phyloP scores from a whole-genome alignment of 2,888 invertebrate genomes.

The Escarpia spicata region DNA sequence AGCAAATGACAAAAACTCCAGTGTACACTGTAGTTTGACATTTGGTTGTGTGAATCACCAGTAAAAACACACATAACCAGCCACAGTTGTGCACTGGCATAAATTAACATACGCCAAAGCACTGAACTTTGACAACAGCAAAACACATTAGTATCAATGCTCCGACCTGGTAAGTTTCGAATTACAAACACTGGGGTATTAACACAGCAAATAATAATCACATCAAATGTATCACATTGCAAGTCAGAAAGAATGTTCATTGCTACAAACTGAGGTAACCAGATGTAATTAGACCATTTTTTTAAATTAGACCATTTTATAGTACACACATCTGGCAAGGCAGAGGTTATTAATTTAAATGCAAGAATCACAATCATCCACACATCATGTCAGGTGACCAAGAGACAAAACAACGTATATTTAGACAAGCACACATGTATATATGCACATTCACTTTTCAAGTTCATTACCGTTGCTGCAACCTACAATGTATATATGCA shows the following conservation, averaged over 20 bases:
- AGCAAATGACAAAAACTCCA: neutral
- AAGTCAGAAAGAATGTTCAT: neutral
- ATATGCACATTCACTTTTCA: neutral
- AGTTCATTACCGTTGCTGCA: neutral
- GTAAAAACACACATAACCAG: neutral
- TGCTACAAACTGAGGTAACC: neutral
- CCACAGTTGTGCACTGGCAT: neutral
- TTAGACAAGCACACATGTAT: neutral
- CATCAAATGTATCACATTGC: neutral
- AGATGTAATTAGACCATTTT: neutral
- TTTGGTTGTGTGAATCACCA: neutral
- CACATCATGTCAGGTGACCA: neutral
- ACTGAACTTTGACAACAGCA: neutral
- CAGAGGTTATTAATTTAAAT: neutral
- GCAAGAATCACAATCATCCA: neutral
- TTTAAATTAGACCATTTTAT: neutral
- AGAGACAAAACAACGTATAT: neutral
- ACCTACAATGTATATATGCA: neutral
- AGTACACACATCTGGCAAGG: neutral
- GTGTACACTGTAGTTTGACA: conserved; percentile 6
- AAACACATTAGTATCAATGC: neutral
- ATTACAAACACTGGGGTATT: neutral
- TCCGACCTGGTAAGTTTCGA: neutral
- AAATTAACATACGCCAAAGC: neutral
- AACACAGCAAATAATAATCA: neutral